Conservation (phyloP, 1,140 invertebrate species). For the Orchestia grillus region DNA sequence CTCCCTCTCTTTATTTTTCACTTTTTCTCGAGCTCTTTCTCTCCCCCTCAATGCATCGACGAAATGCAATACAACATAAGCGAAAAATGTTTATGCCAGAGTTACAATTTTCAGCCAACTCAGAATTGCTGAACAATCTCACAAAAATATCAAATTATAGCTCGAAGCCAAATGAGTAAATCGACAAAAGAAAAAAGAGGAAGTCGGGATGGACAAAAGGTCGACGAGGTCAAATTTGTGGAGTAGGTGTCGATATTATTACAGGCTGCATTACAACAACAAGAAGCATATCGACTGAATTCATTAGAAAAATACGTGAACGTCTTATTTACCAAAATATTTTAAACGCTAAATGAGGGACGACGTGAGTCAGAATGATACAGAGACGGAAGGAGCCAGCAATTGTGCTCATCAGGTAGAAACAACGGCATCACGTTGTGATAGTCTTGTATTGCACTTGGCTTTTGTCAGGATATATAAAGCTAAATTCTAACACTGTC, state of each 20-base stretch:
- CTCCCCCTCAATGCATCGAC: background rate
- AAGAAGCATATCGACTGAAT: background rate
- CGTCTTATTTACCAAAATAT: background rate
- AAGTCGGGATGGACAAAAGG: background rate
- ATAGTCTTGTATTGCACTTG: background rate
- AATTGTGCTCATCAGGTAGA: background rate
- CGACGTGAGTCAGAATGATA: background rate
- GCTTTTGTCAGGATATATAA: background rate
- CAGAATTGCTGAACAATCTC: background rate
- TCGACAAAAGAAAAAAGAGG: background rate
- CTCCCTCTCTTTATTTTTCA: too few relatives aligned
- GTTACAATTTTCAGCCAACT: background rate
- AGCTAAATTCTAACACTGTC: background rate
- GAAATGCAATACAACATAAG: background rate
- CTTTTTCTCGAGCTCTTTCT: background rate
- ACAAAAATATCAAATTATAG: background rate
- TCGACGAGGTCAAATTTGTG: background rate
- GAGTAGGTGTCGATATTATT: background rate
- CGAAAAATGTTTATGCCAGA: background rate
- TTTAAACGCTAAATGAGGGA: background rate
- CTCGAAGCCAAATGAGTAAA: background rate
- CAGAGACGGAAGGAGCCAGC: too few relatives aligned
- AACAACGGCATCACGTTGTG: background rate
- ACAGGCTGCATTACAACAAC: background rate
- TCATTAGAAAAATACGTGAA: background rate